Evolutionary conservation across 1,140 invertebrate genomes (phyloP), one percentile per base, ranked within the genome.

Genomic region (Hylyphantes graminicola): DNA sequence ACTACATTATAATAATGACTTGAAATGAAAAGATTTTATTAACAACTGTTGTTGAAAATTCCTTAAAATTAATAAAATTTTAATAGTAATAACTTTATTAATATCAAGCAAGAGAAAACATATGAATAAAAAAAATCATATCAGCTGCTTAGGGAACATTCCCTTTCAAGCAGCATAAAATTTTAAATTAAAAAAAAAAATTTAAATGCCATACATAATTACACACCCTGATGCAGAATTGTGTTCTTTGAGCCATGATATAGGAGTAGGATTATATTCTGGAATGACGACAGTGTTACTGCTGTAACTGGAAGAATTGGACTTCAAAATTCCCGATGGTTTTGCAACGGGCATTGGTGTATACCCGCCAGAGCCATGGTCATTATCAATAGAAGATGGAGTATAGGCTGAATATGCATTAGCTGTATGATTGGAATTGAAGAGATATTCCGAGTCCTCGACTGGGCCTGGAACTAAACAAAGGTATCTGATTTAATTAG

Each of bases 201-300:
- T 35, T 5, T 35, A 35, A 5, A 35, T 1, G 35, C 35, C 35
- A 35, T 35, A 35, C 35, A 35, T 35, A 2, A 35, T 5, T 35
- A 35, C 35, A 2, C 35, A 35, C 35, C 35, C 35, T 35, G 35
- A 35, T 35, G 70, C 53, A 55, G 12, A 63, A 74, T 65, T 74
- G 74, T 70, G 87, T 73, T 92, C 92, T 85, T 92, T 92, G 10
- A 93, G 85, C 88, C 93, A 91, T 13, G 90, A 89, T 85, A 93
- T 93, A 0, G 93, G 93, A 0, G 93, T 93, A 13, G 93, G 93
- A 88, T 92, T 93, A 86, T 93, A 93, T 78, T 88, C 87, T 72
- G 91, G 90, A 12, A 88, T 65, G 51, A 35, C 55, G 48, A 65
- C 5, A 5, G 35, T 35, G 35, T 35, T 35, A 35, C 35, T 35